These are phyloP conservation scores for Euthynnus affinis DNA, from an alignment of 2,797 vertebrate species.

Conservation along the genomic window DNA sequence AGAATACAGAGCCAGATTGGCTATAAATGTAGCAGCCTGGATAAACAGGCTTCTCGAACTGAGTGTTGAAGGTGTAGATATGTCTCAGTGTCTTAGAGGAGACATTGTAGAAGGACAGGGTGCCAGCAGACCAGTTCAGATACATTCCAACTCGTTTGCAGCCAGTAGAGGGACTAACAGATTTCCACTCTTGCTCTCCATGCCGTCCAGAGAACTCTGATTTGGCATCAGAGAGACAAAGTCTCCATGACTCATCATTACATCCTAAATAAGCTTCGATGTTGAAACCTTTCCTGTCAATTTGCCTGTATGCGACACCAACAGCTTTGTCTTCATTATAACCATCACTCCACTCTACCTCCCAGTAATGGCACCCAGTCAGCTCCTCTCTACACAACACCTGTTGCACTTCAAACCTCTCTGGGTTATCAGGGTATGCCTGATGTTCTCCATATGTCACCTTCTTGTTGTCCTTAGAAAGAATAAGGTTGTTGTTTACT, in stretches of 20 bases:
- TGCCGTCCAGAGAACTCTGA: too few relatives aligned
- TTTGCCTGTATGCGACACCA: not conserved
- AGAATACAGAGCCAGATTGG: not conserved
- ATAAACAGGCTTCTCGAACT: slow-evolving; percentile 32
- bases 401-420: not conserved
- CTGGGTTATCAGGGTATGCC: not conserved
- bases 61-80: not conserved
- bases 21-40: not conserved
- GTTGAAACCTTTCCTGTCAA: not conserved
- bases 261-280: fast-evolving
- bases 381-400: slow-evolving; percentile 7
- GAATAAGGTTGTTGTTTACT: not conserved
- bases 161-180: fast-evolving
- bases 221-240: too few relatives aligned
- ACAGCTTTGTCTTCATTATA: not conserved
- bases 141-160: slow-evolving; percentile 1
- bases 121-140: slow-evolving; percentile 36
- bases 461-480: not conserved
- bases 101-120: slow-evolving; percentile 36
- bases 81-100: not conserved
- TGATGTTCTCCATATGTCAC: not conserved
- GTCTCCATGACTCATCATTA: not conserved
- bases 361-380: not conserved
- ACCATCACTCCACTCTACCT: not conserved
- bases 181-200: too few relatives aligned